Evolutionary conservation across 2,797 vertebrate species (phyloP).

Genomic region (Ataeniobius toweri): DNA sequence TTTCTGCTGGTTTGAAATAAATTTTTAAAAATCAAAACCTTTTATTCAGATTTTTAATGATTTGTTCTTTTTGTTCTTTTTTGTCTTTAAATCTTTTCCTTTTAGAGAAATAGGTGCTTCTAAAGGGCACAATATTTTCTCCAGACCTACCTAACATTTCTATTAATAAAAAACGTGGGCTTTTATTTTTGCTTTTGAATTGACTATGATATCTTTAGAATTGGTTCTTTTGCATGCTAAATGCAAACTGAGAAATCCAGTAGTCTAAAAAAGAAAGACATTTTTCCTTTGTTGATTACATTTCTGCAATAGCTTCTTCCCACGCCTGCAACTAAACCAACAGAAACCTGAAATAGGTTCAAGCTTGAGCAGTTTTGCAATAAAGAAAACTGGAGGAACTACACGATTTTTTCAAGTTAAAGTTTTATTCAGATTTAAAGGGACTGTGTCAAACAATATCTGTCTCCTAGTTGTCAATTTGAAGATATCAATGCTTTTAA

Average conservation of each 20-base stretch:
- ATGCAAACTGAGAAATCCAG: too few species aligned
- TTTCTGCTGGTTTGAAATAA: neutral
- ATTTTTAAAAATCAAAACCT: neutral
- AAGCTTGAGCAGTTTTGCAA: neutral
- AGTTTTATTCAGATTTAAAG: neutral
- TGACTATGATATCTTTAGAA: too few species aligned
- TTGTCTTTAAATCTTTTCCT: neutral
- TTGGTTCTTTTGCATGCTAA: too few species aligned
- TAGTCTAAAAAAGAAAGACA: too few species aligned
- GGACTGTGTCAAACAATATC: neutral
- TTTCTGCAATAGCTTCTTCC: neutral
- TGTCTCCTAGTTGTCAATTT: neutral
- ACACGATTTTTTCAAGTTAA: neutral
- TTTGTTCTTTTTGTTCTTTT: neutral
- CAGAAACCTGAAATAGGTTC: constrained; percentile 18
- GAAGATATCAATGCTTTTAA: neutral
- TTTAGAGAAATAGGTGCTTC: neutral
- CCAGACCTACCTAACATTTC: too few species aligned
- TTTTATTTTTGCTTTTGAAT: too few species aligned
- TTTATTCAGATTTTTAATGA: neutral
- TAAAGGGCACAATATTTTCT: neutral
- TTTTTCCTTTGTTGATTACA: neutral
- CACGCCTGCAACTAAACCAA: constrained; percentile 12
- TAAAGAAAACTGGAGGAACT: neutral
- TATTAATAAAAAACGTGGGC: too few species aligned